Evolutionary conservation across 1,140 invertebrate genomes (phyloP).

Genomic region (Panagrolaimus sp.): DNA sequence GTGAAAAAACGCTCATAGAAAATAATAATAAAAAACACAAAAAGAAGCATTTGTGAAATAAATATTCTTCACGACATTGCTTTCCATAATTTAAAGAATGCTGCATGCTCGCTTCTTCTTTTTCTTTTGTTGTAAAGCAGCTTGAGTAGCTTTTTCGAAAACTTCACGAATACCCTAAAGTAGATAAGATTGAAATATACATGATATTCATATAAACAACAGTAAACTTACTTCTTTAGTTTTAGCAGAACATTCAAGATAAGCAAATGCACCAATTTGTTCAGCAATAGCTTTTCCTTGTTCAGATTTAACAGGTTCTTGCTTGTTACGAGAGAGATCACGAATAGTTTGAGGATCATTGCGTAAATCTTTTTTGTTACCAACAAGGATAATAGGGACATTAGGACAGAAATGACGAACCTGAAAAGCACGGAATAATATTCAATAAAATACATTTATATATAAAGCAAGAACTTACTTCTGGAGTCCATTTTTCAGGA

Average conservation of each 20-base stretch:
- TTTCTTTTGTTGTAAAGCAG: conserved; percentile 77
- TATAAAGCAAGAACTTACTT: conserved; percentile 62
- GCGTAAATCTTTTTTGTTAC: conserved; percentile 76
- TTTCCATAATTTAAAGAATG: conserved; percentile 51
- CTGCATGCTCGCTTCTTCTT: conserved; percentile 59
- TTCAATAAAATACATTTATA: neutral
- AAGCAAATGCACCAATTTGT: conserved; percentile 96
- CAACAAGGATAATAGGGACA: conserved; percentile 90
- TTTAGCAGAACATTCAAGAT: conserved; percentile 94
- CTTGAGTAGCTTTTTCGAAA: conserved; percentile 95
- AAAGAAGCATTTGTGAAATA: too few species aligned
- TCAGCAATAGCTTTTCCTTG: conserved; percentile 92
- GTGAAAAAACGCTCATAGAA: too few species aligned
- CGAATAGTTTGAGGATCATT: conserved; percentile 77
- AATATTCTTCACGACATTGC: too few species aligned
- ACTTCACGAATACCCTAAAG: conserved; percentile 87
- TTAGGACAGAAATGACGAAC: conserved; percentile 95
- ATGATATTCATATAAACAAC: too few species aligned
- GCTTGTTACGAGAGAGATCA: conserved; percentile 93
- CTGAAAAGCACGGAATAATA: conserved; percentile 28
- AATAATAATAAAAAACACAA: too few species aligned
- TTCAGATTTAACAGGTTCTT: conserved; percentile 93
- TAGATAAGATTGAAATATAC: too few species aligned
- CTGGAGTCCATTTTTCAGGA: conserved; percentile 93
- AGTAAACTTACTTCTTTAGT: conserved; percentile 80